Evolutionary conservation across 2,113 vertebrate genomes (phyloP).

Genomic region (Caracal caracal): DNA sequence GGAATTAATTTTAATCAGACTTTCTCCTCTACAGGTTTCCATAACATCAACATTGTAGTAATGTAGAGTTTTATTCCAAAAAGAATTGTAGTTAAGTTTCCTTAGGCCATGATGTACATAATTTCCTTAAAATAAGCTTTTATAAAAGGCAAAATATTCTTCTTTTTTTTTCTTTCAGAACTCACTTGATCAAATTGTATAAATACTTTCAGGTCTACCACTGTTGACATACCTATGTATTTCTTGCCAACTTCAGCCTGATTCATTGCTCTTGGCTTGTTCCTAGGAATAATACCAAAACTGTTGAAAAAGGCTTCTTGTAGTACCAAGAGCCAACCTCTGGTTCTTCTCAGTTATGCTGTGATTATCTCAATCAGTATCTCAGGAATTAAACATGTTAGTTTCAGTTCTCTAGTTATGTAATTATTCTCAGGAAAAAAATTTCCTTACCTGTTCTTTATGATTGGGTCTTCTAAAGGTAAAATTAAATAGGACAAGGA

Average conservation of each 20-base stretch:
- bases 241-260: conserved; percentile 20
- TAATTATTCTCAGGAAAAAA: background rate
- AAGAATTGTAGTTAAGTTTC: conserved; percentile 64
- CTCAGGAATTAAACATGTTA: conserved; percentile 69
- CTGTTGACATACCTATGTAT: background rate
- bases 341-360: conserved; percentile 44
- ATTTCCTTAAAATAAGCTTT: conserved; percentile 75
- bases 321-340: background rate
- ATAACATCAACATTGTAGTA: conserved; percentile 65
- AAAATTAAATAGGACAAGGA: background rate
- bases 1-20: conserved; percentile 82
- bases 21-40: conserved; percentile 73
- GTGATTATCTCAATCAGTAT: conserved; percentile 70
- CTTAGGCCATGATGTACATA: conserved; percentile 49
- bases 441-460: background rate
- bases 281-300: conserved; percentile 56
- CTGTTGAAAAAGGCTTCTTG: conserved; percentile 54
- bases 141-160: conserved; percentile 66
- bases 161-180: background rate
- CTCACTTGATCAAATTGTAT: conserved; percentile 49
- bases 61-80: conserved; percentile 75
- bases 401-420: background rate
- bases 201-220: conserved; percentile 28
- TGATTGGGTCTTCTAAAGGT: background rate
- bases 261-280: conserved; percentile 50